Conservation (phyloP, 2,888 invertebrate genomes). For the Mythimna impura region DNA sequence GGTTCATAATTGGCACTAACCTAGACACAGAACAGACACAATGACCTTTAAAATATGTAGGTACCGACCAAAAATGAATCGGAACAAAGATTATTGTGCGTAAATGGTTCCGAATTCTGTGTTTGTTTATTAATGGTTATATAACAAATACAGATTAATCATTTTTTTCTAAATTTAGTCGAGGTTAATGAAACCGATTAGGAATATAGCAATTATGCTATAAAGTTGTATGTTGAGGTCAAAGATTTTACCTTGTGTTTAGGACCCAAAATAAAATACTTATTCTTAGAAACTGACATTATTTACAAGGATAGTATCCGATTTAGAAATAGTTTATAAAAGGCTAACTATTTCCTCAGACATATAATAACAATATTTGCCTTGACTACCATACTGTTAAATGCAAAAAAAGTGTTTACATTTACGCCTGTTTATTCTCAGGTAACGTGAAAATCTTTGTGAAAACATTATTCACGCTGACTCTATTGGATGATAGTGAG, state of each 20-base stretch:
- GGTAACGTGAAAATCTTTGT: neutral
- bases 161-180: conserved; percentile 37
- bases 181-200: conserved; percentile 50
- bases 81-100: conserved; percentile 30
- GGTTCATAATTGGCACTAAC: conserved; percentile 61
- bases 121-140: conserved; percentile 12
- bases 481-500: conserved; percentile 36
- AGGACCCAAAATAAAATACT: conserved; percentile 18
- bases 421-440: neutral
- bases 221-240: conserved; percentile 34
- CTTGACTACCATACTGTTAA: neutral
- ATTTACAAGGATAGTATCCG: conserved; percentile 36
- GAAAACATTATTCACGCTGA: conserved; percentile 4
- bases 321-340: conserved; percentile 19
- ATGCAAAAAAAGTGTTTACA: neutral
- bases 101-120: conserved; percentile 12
- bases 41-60: conserved; percentile 62
- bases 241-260: conserved; percentile 42
- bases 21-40: conserved; percentile 57
- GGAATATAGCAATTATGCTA: conserved; percentile 40
- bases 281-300: conserved; percentile 23
- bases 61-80: conserved; percentile 24
- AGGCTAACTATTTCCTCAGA: conserved; percentile 27
- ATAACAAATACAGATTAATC: conserved; percentile 23
- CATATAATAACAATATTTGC: neutral